These are phyloP conservation scores for Volucella bombylans DNA, from an alignment of 2,888 invertebrate species.

Conservation along the genomic window DNA sequence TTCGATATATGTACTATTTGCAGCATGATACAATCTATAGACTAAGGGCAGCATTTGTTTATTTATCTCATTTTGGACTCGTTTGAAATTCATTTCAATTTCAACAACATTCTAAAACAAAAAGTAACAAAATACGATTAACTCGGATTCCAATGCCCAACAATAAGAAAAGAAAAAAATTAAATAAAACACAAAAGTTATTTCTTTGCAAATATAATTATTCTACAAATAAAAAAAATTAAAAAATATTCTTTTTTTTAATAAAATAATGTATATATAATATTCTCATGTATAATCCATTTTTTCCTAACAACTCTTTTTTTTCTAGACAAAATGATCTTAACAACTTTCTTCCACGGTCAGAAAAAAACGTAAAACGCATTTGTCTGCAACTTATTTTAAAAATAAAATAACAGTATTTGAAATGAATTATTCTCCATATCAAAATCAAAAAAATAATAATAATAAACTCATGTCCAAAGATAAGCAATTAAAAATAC, in stretches of 20 bases:
- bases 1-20: too few relatives aligned
- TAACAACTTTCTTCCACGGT: constrained; percentile 23
- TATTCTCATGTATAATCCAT: constrained; percentile 4
- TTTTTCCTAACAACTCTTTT: constrained; percentile 4
- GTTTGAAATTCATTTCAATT: background rate
- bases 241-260: constrained; percentile 8
- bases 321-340: constrained; percentile 20
- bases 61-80: too few relatives aligned
- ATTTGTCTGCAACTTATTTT: constrained; percentile 10
- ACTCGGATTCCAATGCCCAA: background rate
- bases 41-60: too few relatives aligned
- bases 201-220: constrained; percentile 31
- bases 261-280: background rate
- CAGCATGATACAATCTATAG: too few relatives aligned
- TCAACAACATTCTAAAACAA: background rate
- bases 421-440: background rate
- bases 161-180: background rate
- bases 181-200: constrained; percentile 35
- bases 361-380: constrained; percentile 25
- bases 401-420: constrained; percentile 2
- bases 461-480: background rate
- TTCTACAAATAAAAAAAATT: background rate
- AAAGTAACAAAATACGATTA: background rate
- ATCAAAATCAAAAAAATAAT: background rate
- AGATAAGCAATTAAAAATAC: background rate